Evolutionary conservation across 2,797 vertebrate genomes (phyloP).

Genomic region (Coilia nasus): DNA sequence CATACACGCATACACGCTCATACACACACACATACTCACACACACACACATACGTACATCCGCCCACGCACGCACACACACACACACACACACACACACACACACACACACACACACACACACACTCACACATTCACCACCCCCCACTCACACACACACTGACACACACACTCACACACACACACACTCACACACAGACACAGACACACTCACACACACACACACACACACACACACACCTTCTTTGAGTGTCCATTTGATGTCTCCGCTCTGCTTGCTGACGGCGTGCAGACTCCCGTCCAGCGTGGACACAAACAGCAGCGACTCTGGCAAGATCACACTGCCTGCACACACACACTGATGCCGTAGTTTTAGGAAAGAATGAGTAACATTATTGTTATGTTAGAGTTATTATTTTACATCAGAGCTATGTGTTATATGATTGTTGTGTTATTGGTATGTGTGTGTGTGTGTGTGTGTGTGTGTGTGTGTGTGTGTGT

Average conservation of each 20-base stretch:
- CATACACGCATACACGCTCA: not conserved
- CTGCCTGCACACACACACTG: slow-evolving; percentile 71
- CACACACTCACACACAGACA: not conserved
- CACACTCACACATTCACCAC: too few relatives aligned
- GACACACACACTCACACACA: not conserved
- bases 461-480: slow-evolving; percentile 18
- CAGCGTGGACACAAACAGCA: slow-evolving; percentile 91
- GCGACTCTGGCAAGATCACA: slow-evolving; percentile 82
- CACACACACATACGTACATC: too few relatives aligned
- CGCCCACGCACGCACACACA: too few relatives aligned
- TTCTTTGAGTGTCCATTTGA: slow-evolving; percentile 93
- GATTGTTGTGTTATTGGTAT: too few relatives aligned
- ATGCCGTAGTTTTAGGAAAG: not conserved
- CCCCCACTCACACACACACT: too few relatives aligned
- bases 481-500: slow-evolving; percentile 39
- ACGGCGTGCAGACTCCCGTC: slow-evolving; percentile 92
- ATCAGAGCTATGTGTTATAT: too few relatives aligned
- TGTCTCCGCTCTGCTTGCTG: slow-evolving; percentile 87
- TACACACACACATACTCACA: not conserved
- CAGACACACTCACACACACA: not conserved
- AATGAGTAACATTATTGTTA: too few relatives aligned
- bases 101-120: too few relatives aligned
- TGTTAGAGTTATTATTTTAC: too few relatives aligned
- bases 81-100: too few relatives aligned
- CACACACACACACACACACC: slow-evolving; percentile 70